Conservation (phyloP, 2,888 invertebrate species). For the Apotomis capreana region DNA sequence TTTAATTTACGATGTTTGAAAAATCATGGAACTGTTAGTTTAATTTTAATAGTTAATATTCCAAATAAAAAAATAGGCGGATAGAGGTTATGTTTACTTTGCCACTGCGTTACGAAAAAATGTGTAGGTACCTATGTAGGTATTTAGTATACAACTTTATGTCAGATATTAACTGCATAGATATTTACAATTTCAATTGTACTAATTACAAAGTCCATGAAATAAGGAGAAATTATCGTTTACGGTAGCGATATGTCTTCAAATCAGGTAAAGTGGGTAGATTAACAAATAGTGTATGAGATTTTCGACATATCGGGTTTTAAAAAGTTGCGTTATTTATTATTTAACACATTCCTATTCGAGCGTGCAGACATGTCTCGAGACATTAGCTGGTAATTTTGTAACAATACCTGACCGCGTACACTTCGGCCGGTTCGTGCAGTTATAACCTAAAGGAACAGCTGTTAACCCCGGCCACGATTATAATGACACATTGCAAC, state of each 20-base stretch:
- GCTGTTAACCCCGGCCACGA: slow-evolving; percentile 13
- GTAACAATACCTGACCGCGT: slow-evolving; percentile 29
- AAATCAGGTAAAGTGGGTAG: background rate
- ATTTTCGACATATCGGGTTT: background rate
- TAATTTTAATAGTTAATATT: too few relatives aligned
- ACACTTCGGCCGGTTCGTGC: background rate
- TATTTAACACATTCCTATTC: background rate
- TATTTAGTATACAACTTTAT: background rate
- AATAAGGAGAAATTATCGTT: too few relatives aligned
- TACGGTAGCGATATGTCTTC: too few relatives aligned
- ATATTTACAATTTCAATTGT: too few relatives aligned
- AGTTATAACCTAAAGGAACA: slow-evolving; percentile 10
- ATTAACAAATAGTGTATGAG: background rate
- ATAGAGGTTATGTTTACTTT: too few relatives aligned
- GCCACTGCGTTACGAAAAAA: too few relatives aligned
- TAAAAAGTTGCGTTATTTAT: background rate
- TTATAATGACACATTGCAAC: slow-evolving; percentile 16
- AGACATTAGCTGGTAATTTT: slow-evolving; percentile 26
- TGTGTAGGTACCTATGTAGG: background rate
- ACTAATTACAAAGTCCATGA: too few relatives aligned
- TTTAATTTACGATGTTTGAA: too few relatives aligned
- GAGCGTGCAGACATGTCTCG: background rate
- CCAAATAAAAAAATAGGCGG: too few relatives aligned
- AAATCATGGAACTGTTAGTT: too few relatives aligned
- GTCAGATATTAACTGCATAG: too few relatives aligned